These are phyloP conservation scores for Silurus lanzhouensis DNA, from an alignment of 2,797 vertebrate genomes.

Conservation along the genomic window DNA sequence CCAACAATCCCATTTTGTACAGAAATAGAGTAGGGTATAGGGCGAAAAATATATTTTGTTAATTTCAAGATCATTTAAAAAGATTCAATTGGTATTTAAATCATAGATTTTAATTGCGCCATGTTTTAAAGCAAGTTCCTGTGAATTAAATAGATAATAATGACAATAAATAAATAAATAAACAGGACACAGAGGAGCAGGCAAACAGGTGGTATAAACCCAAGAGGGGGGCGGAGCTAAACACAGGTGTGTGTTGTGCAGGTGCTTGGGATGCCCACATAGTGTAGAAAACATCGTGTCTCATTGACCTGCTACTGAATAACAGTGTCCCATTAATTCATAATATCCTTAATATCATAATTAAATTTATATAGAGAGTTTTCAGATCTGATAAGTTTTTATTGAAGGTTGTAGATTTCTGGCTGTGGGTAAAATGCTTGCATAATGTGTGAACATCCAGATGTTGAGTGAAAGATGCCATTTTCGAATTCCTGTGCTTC, in stretches of 20 bases:
- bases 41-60: too few species aligned
- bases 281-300: background rate
- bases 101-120: background rate
- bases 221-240: background rate
- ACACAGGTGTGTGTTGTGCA: constrained; percentile 12
- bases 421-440: background rate
- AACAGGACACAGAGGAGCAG: background rate
- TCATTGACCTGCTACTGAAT: background rate
- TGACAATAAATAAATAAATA: background rate
- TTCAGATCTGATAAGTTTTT: background rate
- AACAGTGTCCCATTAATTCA: background rate
- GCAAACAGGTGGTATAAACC: constrained; percentile 1
- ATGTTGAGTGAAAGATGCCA: background rate
- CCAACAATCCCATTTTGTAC: background rate
- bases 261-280: constrained; percentile 22
- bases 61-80: background rate
- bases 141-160: too few species aligned
- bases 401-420: background rate
- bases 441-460: background rate
- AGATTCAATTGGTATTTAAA: background rate
- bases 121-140: background rate
- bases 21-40: too few species aligned
- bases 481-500: background rate
- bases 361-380: background rate
- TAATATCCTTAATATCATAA: background rate